These are phyloP conservation scores for Forbesichthys papilliferus DNA, from an alignment of 2,113 vertebrate genomes.

Conservation along the genomic window DNA sequence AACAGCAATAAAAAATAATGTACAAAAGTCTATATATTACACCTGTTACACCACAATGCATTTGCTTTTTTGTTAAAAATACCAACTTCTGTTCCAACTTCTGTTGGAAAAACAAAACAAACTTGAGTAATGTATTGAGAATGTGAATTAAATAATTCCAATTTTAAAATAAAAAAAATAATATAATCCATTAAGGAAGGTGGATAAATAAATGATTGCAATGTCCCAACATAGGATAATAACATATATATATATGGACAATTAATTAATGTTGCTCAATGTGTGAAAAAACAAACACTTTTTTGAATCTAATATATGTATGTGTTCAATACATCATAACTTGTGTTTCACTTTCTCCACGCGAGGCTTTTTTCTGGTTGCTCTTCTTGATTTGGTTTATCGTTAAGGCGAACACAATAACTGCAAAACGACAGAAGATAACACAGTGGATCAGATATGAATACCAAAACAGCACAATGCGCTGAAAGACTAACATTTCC, in stretches of 20 bases:
- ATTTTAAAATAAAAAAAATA: slow-evolving; percentile 49
- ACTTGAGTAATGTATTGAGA: too few relatives aligned
- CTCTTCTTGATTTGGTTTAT: slow-evolving; percentile 56
- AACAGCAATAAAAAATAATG: too few relatives aligned
- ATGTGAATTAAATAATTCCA: slow-evolving; percentile 1
- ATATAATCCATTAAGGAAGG: slow-evolving; percentile 38
- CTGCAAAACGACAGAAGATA: slow-evolving; percentile 45
- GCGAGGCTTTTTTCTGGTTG: neutral
- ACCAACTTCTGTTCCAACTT: too few relatives aligned
- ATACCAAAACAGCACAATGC: neutral
- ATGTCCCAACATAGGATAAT: slow-evolving; percentile 23
- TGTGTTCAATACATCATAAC: slow-evolving; percentile 60
- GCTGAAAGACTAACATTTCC: too few relatives aligned
- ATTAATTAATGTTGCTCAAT: too few relatives aligned
- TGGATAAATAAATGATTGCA: slow-evolving; percentile 32
- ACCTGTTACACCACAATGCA: too few relatives aligned
- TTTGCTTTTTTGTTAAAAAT: too few relatives aligned
- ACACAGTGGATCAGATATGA: neutral
- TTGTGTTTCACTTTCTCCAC: slow-evolving; percentile 40
- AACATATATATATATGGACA: neutral
- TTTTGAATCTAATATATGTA: slow-evolving; percentile 26
- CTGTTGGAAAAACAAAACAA: too few relatives aligned
- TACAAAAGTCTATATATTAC: too few relatives aligned
- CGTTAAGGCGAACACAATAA: slow-evolving; percentile 54
- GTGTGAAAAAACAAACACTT: too few relatives aligned